phyloP scores from a whole-genome alignment of 2,888 invertebrate species.

The Macropis europaea region DNA sequence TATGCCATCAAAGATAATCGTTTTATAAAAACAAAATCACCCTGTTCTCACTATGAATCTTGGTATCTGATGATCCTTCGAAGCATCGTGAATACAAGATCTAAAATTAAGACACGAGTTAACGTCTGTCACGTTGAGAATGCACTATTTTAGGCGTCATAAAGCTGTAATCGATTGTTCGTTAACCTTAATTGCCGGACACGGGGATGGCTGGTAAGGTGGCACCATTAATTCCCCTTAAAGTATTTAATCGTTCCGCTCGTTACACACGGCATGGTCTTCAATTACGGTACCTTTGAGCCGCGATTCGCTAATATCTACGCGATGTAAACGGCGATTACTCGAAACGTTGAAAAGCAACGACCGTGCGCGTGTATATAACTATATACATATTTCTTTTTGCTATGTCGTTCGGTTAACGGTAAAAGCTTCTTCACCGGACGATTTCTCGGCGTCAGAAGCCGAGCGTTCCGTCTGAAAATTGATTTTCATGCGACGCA shows the following conservation, averaged over 20 bases:
- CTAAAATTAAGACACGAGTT: not conserved
- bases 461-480: not conserved
- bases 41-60: too few relatives aligned
- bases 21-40: too few relatives aligned
- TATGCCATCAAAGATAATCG: too few relatives aligned
- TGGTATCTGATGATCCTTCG: too few relatives aligned
- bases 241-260: slow-evolving; percentile 37
- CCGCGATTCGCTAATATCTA: slow-evolving; percentile 22
- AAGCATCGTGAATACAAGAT: not conserved
- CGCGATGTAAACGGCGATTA: slow-evolving; percentile 20
- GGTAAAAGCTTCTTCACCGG: slow-evolving; percentile 25
- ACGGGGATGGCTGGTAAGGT: slow-evolving; percentile 4
- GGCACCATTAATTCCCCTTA: slow-evolving; percentile 27
- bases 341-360: slow-evolving; percentile 2
- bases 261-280: slow-evolving; percentile 18
- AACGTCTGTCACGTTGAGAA: not conserved
- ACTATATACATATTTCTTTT: slow-evolving; percentile 48
- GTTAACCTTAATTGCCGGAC: slow-evolving; percentile 35
- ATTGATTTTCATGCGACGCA: slow-evolving; percentile 1
- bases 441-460: slow-evolving; percentile 16
- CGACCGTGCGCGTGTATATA: too few relatives aligned
- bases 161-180: slow-evolving; percentile 17
- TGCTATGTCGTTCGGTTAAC: slow-evolving; percentile 36
- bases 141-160: not conserved
- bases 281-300: slow-evolving; percentile 29